These are phyloP conservation scores for Calycopis cecrops DNA, from an alignment of 1,140 invertebrate genomes.

Conservation along the genomic window DNA sequence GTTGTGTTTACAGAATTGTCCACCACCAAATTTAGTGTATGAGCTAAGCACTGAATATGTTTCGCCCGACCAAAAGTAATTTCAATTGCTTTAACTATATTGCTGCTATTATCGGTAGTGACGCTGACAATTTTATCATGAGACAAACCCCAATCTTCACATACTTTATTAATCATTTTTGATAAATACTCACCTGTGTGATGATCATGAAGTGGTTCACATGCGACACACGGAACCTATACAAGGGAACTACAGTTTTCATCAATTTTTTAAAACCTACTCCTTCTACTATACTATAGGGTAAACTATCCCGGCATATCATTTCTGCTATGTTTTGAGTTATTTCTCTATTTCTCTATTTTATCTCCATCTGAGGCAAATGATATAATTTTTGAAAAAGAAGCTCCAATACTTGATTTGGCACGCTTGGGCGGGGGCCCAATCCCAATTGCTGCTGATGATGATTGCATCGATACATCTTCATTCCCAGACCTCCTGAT, in stretches of 20 bases:
- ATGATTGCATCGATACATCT: no score
- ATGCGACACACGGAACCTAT: no score
- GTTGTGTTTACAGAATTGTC: conserved; percentile 29
- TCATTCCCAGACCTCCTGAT: no score
- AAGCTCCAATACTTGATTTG: conserved; percentile 18
- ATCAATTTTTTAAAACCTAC: conserved; percentile 19
- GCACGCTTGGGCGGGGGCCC: no score
- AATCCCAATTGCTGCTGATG: no score
- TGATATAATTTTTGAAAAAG: conserved; percentile 25
- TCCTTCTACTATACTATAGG: conserved; percentile 20
- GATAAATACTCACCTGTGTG: conserved; percentile 30
- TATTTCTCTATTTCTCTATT: conserved; percentile 28
- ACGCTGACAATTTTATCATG: conserved; percentile 37
- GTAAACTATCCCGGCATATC: conserved; percentile 21
- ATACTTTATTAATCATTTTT: conserved; percentile 24
- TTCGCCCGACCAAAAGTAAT: conserved; percentile 38
- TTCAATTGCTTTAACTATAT: conserved; percentile 39
- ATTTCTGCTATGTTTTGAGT: conserved; percentile 27
- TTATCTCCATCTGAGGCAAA: conserved; percentile 25
- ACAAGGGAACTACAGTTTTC: conserved; percentile 25
- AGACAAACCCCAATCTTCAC: conserved; percentile 18
- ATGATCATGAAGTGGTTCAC: conserved; percentile 27
- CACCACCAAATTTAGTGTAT: conserved; percentile 32
- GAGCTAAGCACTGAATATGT: conserved; percentile 32
- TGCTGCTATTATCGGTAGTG: conserved; percentile 42